Evolutionary conservation across 2,113 vertebrate genomes (phyloP).

Genomic region (Brachyhypopomus occidentalis): DNA sequence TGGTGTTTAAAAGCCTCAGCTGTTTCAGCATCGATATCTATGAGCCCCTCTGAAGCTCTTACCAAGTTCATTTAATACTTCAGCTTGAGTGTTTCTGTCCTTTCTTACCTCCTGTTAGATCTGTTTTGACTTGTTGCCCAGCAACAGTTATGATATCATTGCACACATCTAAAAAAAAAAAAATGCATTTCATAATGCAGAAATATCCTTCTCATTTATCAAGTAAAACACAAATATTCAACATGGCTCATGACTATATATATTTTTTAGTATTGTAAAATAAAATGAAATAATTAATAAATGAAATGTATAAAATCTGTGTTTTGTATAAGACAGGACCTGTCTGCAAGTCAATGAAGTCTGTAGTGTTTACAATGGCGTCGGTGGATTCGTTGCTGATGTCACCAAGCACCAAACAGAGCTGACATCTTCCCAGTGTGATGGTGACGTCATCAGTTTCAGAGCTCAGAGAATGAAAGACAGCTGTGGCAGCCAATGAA

Average conservation of each 20-base stretch:
- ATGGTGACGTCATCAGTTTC: conserved; percentile 60
- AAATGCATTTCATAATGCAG: background rate
- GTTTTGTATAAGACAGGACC: conserved; percentile 29
- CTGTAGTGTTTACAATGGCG: conserved; percentile 70
- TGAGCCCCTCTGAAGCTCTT: no score
- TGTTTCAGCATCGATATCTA: no score
- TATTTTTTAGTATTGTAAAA: background rate
- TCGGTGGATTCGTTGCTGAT: conserved; percentile 69
- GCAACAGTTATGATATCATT: conserved; percentile 65
- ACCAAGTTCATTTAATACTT: background rate
- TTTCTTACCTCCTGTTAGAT: conserved; percentile 40
- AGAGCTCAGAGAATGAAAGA: conserved; percentile 58
- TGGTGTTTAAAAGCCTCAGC: no score
- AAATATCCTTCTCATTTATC: background rate
- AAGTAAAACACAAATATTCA: background rate
- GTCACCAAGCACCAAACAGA: conserved; percentile 67
- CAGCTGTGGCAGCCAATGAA: conserved; percentile 37
- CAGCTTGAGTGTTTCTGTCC: background rate
- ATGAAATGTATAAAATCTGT: background rate
- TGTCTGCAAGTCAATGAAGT: conserved; percentile 58
- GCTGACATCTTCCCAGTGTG: conserved; percentile 44
- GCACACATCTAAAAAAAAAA: conserved; percentile 55
- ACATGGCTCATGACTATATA: background rate
- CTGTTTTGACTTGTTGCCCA: conserved; percentile 56
- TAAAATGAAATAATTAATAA: no score